A percentile compares a stretch with the other conserved stretches of the same genome.
Conservation (phyloP, 2,113 vertebrate genomes). For the Vulpes lagopus region DNA sequence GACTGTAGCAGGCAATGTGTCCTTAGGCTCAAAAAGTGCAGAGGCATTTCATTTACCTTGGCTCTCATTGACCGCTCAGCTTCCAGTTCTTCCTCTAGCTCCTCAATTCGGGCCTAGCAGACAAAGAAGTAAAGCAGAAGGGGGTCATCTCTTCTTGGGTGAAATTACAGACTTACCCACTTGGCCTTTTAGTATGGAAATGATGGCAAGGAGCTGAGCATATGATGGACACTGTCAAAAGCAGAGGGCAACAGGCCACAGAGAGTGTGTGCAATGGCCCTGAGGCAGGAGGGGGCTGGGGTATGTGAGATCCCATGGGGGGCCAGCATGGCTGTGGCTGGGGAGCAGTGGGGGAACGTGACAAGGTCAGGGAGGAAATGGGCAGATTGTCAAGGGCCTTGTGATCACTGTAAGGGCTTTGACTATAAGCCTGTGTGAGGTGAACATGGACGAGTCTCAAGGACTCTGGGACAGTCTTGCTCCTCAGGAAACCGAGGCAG, state of each 20-base stretch:
- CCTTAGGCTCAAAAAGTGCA: background rate
- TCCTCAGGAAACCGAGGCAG: background rate
- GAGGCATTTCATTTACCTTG: slow-evolving; percentile 77
- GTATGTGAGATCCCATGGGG: background rate
- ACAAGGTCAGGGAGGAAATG: background rate
- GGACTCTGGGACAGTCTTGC: background rate
- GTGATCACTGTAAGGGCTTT: background rate
- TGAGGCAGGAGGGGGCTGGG: background rate
- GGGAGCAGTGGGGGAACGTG: background rate
- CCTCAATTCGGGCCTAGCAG: slow-evolving; percentile 83
- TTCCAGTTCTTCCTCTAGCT: slow-evolving; percentile 88
- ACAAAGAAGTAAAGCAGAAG: background rate
- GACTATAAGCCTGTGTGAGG: background rate
- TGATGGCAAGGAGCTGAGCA: background rate
- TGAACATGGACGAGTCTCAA: background rate
- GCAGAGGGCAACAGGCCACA: background rate
- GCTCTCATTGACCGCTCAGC: slow-evolving; percentile 85
- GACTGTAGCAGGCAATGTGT: background rate
- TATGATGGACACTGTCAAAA: background rate
- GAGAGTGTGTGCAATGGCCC: background rate
- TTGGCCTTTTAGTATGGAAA: slow-evolving; percentile 6
- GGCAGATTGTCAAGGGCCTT: background rate
- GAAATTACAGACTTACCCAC: background rate
- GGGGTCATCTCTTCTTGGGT: background rate
- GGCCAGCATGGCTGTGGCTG: background rate